phyloP scores from a whole-genome alignment of 2,113 vertebrate genomes.

The Menidia beryllina region DNA sequence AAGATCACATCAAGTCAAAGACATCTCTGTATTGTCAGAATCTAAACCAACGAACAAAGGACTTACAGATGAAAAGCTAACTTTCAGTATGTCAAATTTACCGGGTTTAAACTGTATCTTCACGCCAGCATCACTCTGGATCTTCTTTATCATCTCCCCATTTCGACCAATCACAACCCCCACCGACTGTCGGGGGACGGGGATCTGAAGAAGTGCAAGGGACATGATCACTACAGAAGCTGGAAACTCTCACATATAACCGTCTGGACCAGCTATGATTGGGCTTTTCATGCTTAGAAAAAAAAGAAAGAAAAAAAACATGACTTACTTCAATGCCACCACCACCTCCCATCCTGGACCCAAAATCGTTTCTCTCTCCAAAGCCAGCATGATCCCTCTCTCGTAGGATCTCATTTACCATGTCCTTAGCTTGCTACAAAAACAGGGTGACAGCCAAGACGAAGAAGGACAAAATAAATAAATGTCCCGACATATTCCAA shows the following conservation, averaged over 20 bases:
- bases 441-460: neutral
- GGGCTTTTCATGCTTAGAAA: neutral
- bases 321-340: slow-evolving; percentile 78
- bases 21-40: no score
- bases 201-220: slow-evolving; percentile 77
- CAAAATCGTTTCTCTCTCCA: slow-evolving; percentile 88
- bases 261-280: neutral
- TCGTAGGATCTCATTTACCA: slow-evolving; percentile 93
- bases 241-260: neutral
- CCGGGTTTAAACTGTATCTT: slow-evolving; percentile 96
- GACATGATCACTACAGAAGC: neutral
- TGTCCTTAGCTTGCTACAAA: slow-evolving; percentile 91
- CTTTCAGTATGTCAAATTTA: slow-evolving; percentile 35
- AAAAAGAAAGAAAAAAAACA: no score
- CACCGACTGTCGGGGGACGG: slow-evolving; percentile 91
- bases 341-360: slow-evolving; percentile 85
- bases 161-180: slow-evolving; percentile 92
- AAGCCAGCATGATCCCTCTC: slow-evolving; percentile 89
- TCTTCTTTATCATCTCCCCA: slow-evolving; percentile 96
- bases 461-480: neutral
- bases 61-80: neutral
- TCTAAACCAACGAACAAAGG: no score
- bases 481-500: neutral
- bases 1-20: no score
- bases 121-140: slow-evolving; percentile 92